A percentile compares a stretch with the other conserved stretches of the same genome.
Conservation (phyloP, 2,113 vertebrate species). For the Rallus limicola region DNA sequence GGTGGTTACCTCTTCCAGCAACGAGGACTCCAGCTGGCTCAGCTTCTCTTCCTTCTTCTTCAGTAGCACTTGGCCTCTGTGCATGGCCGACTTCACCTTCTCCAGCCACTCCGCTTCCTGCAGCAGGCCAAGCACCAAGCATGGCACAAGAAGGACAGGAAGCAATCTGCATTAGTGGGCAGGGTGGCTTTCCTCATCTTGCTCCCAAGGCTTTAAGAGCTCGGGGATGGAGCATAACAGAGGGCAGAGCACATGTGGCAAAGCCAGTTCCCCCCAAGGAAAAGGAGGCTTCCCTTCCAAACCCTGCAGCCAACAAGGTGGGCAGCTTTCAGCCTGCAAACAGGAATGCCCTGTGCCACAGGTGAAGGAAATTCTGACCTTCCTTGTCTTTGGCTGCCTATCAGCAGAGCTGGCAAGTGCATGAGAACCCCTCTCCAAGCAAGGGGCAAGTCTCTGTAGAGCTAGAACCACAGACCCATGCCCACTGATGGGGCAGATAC, state of each 20-base stretch:
- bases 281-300: background rate
- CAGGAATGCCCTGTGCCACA: rapidly evolving
- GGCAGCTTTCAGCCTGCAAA: background rate
- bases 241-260: background rate
- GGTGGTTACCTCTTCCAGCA: constrained; percentile 82
- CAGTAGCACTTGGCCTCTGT: constrained; percentile 80
- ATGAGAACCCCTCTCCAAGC: background rate
- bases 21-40: constrained; percentile 83
- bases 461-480: background rate
- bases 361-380: background rate
- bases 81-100: constrained; percentile 79
- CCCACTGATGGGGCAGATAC: background rate
- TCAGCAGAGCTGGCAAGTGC: background rate
- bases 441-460: no score
- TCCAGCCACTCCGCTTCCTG: constrained; percentile 84
- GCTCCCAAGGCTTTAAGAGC: rapidly evolving
- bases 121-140: background rate
- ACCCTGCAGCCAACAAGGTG: background rate
- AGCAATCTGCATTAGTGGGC: rapidly evolving
- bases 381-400: background rate
- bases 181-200: background rate
- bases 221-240: rapidly evolving
- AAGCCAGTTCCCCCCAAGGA: background rate
- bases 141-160: background rate
- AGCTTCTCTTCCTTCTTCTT: constrained; percentile 86